Conservation (phyloP, 2,113 vertebrate genomes). For the Ploceus nigricollis region DNA sequence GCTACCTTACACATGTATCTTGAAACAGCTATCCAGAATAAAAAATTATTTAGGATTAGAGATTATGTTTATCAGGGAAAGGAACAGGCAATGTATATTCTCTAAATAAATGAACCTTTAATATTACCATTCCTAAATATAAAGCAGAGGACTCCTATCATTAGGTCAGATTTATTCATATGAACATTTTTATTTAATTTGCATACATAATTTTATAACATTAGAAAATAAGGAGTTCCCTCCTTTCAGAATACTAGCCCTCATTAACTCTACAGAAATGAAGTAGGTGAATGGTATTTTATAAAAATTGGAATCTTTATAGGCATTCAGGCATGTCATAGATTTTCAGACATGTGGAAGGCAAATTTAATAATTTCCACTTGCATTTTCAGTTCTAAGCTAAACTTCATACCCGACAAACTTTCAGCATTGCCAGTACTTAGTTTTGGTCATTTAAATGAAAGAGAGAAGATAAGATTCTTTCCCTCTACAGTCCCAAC, state of each 20-base stretch:
- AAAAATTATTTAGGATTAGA: background rate
- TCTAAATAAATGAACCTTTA: background rate
- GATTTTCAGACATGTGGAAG: background rate
- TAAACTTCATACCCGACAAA: background rate
- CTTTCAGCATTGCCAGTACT: background rate
- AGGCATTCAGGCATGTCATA: background rate
- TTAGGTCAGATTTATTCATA: background rate
- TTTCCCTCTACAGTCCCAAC: fast-evolving
- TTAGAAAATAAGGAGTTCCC: background rate
- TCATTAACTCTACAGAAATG: background rate
- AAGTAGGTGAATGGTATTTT: background rate
- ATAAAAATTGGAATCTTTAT: background rate
- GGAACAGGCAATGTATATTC: background rate
- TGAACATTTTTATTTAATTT: background rate
- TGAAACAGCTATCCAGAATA: background rate
- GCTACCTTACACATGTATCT: background rate
- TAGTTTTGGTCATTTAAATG: background rate
- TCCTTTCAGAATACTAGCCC: background rate
- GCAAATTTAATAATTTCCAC: background rate
- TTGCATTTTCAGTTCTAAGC: background rate
- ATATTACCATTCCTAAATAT: background rate
- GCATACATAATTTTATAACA: background rate
- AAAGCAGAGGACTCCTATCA: background rate
- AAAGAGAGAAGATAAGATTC: background rate
- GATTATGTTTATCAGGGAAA: background rate